Evolutionary conservation across 2,797 vertebrate genomes (phyloP).

Genomic region (Amblyopsis hoosieri): DNA sequence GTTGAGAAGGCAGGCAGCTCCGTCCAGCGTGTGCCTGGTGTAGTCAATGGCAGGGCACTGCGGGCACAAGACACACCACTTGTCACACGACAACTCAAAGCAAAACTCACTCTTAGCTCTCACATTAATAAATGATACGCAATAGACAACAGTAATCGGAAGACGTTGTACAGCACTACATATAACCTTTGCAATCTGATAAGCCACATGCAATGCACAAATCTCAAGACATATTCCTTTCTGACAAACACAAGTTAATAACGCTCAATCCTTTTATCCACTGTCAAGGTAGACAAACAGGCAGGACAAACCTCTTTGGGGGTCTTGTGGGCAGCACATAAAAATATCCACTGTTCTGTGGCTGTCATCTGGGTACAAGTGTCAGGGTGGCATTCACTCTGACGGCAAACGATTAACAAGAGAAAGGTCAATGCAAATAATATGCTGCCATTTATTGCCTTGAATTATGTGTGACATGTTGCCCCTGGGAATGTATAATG

Average conservation of each 20-base stretch:
- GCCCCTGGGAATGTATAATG: too few species aligned
- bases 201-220: not conserved
- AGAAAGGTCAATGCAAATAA: not conserved
- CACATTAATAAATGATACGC: not conserved
- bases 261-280: not conserved
- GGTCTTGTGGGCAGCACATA: constrained; percentile 99
- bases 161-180: too few species aligned
- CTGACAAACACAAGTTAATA: not conserved
- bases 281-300: not conserved
- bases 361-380: constrained; percentile 99
- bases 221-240: not conserved
- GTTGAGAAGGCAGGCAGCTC: constrained; percentile 98
- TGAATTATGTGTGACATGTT: too few species aligned
- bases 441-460: not conserved
- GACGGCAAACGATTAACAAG: constrained; percentile 42
- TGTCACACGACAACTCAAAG: not conserved
- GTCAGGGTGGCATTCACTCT: constrained; percentile 98
- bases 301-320: constrained; percentile 89
- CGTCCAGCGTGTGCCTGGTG: constrained; percentile 97
- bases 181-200: too few species aligned
- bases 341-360: constrained; percentile 99
- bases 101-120: not conserved
- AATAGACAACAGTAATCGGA: too few species aligned
- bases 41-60: constrained; percentile 99
- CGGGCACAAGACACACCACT: constrained; percentile 11